Base-by-base conservation (phyloP, 2,888 invertebrate genomes). In the Erebia ligea region DNA sequence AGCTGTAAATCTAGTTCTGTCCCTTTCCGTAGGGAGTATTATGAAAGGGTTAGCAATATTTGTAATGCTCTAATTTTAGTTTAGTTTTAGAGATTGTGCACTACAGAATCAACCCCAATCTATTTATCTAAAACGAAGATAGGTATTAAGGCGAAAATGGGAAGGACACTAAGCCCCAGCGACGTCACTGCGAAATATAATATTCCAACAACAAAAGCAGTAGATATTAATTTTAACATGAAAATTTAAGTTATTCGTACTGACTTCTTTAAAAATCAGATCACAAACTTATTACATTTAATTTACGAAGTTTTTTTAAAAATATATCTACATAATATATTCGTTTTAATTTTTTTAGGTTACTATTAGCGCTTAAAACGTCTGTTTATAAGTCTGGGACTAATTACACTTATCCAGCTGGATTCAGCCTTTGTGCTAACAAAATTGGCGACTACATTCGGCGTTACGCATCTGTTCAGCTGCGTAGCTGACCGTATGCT, bases 251-350 rank as follows among this genome's bases (percentile, higher is more conserved):
- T 84, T 84, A 88, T 84, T 86, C 86, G 84, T 86, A 86, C 82
- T 86, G 87, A 88, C 83, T 86, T 84, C 82, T 80, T 86, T 81
- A 83, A 86, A 87, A 88, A 87, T 86, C 84, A 87, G 84, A 84
- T 86, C 84, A 86, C 85, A 85, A 84, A 82, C 81, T 82, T 82
- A 83, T 79, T 81, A 81, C 76, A 76, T 76, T 75, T 76, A 74
- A 71, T 64, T 77, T 75, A 70, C 68, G 68, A 62, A 73, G 61
- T 75, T 69, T 68, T 77, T 68, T 73, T 72, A 70, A 65, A 75
- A 65, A 75, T 69, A 74, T 76, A 72, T 73, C 69, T 70, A 67
- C 69, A 71, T 62, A 71, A 69, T 62, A 71, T 68, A 67, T 75
- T 52, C 61, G 68, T 15, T 61, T 68, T 69, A 56, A 73, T 74